phyloP scores from a whole-genome alignment of 2,113 vertebrate species.

The Gnathonemus longibarbis region DNA sequence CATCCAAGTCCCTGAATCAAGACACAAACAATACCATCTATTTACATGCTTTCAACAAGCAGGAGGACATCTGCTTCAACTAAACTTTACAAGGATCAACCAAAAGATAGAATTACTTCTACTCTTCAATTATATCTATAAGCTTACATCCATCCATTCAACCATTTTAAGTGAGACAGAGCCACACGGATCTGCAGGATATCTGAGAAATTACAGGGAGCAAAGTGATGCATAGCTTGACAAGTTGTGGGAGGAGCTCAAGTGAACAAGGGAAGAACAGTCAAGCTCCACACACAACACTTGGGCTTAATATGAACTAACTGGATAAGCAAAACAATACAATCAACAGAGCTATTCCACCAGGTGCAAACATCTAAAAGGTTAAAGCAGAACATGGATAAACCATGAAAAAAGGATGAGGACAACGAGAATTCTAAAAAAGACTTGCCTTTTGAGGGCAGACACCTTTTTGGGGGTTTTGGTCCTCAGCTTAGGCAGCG shows the following conservation, averaged over 20 bases:
- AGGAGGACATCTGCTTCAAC: not conserved
- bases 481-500: slow-evolving; percentile 89
- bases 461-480: slow-evolving; percentile 93
- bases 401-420: not conserved
- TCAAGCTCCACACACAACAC: not conserved
- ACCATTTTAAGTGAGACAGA: not conserved
- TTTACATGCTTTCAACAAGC: not conserved
- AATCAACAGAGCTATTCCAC: not conserved
- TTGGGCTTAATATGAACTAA: not conserved
- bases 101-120: not conserved
- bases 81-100: not conserved
- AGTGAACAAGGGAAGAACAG: not conserved
- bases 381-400: not conserved
- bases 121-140: not conserved
- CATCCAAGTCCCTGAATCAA: slow-evolving; percentile 79
- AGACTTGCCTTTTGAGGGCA: slow-evolving; percentile 80
- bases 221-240: not conserved
- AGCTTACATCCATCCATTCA: not conserved
- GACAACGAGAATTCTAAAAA: not conserved
- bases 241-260: not conserved
- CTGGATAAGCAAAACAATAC: not conserved
- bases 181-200: not conserved
- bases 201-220: not conserved
- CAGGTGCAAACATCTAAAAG: not conserved
- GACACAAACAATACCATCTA: not conserved